Percentiles rank a stretch among this genome's conserved stretches.
phyloP scores from a whole-genome alignment of 2,797 vertebrate species.

The Enteromius viviparus region DNA sequence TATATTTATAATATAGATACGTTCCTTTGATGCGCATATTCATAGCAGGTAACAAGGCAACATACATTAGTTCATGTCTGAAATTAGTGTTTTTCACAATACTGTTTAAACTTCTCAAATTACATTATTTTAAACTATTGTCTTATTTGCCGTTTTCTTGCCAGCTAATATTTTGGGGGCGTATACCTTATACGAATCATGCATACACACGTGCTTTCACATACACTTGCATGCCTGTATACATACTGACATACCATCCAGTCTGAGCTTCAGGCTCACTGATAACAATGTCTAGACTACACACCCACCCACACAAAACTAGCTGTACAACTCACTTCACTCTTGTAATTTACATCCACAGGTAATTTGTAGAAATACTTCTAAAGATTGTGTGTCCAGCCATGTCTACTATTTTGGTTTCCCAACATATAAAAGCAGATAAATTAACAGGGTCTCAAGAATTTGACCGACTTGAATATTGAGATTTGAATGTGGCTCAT shows the following conservation, averaged over 20 bases:
- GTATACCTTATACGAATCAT: not conserved
- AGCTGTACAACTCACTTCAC: not conserved
- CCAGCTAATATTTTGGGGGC: not conserved
- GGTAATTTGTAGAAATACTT: not conserved
- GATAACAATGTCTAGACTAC: not conserved
- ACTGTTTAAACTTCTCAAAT: not conserved
- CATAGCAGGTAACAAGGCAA: not conserved
- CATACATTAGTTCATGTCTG: not conserved
- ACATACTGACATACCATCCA: constrained; percentile 40
- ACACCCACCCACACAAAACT: constrained; percentile 7
- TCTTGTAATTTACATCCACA: not conserved
- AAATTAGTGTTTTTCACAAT: not conserved
- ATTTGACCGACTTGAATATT: not conserved
- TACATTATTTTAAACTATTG: not conserved
- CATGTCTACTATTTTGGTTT: constrained; percentile 15
- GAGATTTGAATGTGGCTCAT: not conserved
- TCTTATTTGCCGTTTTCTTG: not conserved
- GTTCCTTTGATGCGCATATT: not conserved
- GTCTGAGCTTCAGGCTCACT: not conserved
- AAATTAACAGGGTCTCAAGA: not conserved
- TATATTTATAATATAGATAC: not conserved
- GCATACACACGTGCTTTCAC: constrained; percentile 26
- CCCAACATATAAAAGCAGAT: not conserved
- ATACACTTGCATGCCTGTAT: constrained; percentile 28
- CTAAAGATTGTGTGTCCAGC: not conserved